A percentile compares a stretch with the other conserved stretches of the same genome.
phyloP scores from a whole-genome alignment of 1,140 invertebrate species.

The Ceratina japonica region DNA sequence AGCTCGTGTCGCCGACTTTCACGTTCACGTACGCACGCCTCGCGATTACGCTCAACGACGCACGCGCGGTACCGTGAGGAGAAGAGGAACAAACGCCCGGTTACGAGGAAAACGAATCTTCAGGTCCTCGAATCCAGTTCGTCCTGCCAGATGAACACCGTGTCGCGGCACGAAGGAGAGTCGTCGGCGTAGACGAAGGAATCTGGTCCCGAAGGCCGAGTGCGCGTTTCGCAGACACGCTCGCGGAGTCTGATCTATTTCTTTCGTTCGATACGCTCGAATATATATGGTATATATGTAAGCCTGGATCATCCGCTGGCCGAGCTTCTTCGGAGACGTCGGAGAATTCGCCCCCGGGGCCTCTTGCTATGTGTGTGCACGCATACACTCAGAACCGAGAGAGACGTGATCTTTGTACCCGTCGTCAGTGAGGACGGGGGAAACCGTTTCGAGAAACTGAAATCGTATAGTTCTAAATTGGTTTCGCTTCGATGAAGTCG shows the following conservation, averaged over 20 bases:
- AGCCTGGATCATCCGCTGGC: not conserved
- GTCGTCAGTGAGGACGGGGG: not conserved
- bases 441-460: conserved; percentile 17
- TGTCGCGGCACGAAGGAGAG: not conserved
- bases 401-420: conserved; percentile 1
- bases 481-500: conserved; percentile 29
- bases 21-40: conserved; percentile 58
- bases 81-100: conserved; percentile 30
- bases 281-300: no score
- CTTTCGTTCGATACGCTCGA: conserved; percentile 12
- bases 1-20: conserved; percentile 57
- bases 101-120: conserved; percentile 25
- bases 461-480: not conserved
- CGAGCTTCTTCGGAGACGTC: no score
- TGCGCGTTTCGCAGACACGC: not conserved
- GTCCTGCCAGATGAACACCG: not conserved
- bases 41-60: conserved; percentile 62
- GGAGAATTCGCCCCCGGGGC: not conserved
- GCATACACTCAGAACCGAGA: not conserved
- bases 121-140: conserved; percentile 17
- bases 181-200: conserved; percentile 18
- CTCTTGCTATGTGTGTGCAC: not conserved
- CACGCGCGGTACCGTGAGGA: conserved; percentile 62
- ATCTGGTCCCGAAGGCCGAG: not conserved
- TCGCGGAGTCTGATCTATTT: not conserved